Evolutionary conservation across 1,140 invertebrate species (phyloP), one percentile per base, ranked within the genome.

Genomic region (Caerostris extrusa): DNA sequence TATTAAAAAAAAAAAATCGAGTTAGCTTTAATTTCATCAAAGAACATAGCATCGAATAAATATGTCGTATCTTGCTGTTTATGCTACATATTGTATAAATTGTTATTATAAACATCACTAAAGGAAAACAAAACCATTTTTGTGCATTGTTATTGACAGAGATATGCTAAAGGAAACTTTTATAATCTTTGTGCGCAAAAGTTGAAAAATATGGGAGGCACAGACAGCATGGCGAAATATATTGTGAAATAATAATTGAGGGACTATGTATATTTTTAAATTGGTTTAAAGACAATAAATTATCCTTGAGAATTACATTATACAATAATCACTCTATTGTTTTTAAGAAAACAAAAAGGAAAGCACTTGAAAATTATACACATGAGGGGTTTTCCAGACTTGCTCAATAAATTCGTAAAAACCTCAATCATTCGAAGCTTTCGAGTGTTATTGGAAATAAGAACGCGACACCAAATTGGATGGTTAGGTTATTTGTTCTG

Each of bases 251-350:
- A 50, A 12, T 77, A 77, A 53, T 77, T 77, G 71, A 77, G 53
- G 71, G 71, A 19, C 50, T 53, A 4, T 77, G 34, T 10, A 17
- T 77, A 50, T 50, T 71, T 71, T 77, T 12, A 77, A 77, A 77
- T 77, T 77, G 71, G 50, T 77, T 77, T 77, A 77, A 71, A 53
- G 71, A 77, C 71, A 77, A 77, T 77, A 77, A 77, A 77, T 50
- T 19, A 77, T 12, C 71, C 71, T 77, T 77, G 71, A 53, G 71
- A 77, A 50, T 10, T 10, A 50, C 71, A 14, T 77, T 50, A 77
- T 77, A 34, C 71, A 77, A 12, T 77, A 77, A 77, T 77, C 34
- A 50, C 19, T 12, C 71, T 14, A 77, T 77, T 77, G 71, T 77
- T 77, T 53, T 34, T 53, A 77, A 53, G 71, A 53, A 77, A 77